phyloP scores from a whole-genome alignment of 2,113 vertebrate genomes.

The Motacilla tschutschensis region DNA sequence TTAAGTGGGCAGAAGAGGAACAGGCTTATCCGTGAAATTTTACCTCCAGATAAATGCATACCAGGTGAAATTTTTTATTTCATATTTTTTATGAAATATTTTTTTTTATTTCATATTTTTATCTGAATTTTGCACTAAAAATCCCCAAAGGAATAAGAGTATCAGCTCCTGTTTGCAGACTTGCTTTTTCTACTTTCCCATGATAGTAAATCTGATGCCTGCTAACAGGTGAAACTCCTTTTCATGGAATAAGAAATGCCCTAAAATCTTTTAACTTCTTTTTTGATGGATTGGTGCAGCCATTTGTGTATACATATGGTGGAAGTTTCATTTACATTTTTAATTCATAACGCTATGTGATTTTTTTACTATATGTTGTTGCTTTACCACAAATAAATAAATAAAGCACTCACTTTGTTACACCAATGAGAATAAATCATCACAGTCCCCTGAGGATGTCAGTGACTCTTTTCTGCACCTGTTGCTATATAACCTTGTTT shows the following conservation, averaged over 20 bases:
- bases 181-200: constrained; percentile 17
- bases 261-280: constrained; percentile 52
- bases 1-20: background rate
- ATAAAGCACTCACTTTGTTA: background rate
- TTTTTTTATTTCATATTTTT: background rate
- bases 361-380: background rate
- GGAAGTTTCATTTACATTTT: background rate
- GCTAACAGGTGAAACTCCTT: background rate
- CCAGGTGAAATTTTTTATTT: background rate
- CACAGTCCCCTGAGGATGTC: background rate
- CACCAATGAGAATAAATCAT: background rate
- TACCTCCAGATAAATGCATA: background rate
- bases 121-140: constrained; percentile 21
- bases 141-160: background rate
- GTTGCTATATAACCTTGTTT: background rate
- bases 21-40: background rate
- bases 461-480: background rate
- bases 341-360: background rate
- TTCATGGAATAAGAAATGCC: background rate
- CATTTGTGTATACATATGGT: background rate
- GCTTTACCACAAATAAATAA: background rate
- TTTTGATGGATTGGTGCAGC: background rate
- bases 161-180: background rate
- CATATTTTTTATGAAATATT: too few relatives aligned
- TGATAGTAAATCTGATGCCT: constrained; percentile 12